Base-by-base conservation (phyloP, 2,888 invertebrate species). In the Hanleya hanleyi region DNA sequence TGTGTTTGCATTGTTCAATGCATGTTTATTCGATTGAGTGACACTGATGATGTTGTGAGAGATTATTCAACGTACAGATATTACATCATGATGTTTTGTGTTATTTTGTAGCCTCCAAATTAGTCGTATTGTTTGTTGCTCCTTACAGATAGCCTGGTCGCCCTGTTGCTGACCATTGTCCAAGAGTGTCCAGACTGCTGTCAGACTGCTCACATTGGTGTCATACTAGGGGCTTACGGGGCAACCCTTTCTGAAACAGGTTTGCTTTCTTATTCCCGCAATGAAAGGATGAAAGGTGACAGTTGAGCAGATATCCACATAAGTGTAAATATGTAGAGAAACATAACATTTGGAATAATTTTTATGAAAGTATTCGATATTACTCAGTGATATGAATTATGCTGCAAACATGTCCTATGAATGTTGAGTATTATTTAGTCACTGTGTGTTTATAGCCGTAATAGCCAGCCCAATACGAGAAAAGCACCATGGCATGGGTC, bases 141-240 rank as follows among this genome's bases (percentile, higher is more conserved):
- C 18, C 12, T 67, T 38, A 49, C 69, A 80, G 80, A 67, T 65
- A 66, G 57, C 18, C 41, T 96, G 47, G 88, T 95, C 47, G 93
- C 94, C 83, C 92, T 96, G 70, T 88, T 96, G 36, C 92, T 93
- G 77, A 91, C 92, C 9, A 88, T 96, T 75, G 93, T 94, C 37
- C 90, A 92, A 37, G 93, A 93, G 79, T 94, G 94, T 87, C 93
- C 93, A 41, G 91, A 92, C 0, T 91, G 94, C 0, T 94, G 96
- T 92, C 92, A 93, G 80, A 86, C 93, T 1, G 92, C 92, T 69
- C 96, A 96, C 81, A 92, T 96, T 70, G 94, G 96, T 0, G 92
- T 96, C 0, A 93, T 95, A 79, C 91, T 97, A 73, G 94, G 95
- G 12, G 93, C 96, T 0, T 97, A 96, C 85, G 93, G 93, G 78